phyloP scores from a whole-genome alignment of 2,888 invertebrate species.

The Lasioglossum morio region DNA sequence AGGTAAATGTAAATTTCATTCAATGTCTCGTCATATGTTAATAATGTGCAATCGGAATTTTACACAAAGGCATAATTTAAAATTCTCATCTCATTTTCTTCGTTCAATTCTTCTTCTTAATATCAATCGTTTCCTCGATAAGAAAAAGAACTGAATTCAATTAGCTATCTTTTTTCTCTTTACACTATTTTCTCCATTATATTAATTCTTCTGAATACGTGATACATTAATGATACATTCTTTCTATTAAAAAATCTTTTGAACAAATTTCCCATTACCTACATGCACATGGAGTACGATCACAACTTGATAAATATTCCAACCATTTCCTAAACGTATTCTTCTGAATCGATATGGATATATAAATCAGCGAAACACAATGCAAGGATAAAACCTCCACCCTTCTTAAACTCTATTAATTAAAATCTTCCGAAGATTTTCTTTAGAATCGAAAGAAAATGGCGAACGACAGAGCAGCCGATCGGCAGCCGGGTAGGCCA shows the following conservation, averaged over 20 bases:
- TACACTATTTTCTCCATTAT: background rate
- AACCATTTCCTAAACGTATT: background rate
- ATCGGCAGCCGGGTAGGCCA: constrained; percentile 36
- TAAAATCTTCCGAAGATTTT: background rate
- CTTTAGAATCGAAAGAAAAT: background rate
- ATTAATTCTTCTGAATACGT: background rate
- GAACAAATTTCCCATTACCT: background rate
- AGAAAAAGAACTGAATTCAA: background rate
- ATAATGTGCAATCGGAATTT: background rate
- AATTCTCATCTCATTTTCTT: background rate
- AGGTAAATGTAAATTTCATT: background rate
- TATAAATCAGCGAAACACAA: background rate
- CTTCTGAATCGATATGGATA: background rate
- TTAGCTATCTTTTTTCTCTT: background rate
- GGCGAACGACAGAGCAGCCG: background rate
- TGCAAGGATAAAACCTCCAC: background rate
- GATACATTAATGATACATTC: background rate
- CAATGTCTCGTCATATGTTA: background rate
- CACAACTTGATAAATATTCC: background rate
- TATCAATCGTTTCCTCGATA: background rate
- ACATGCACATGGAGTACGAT: background rate
- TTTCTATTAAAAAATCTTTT: background rate
- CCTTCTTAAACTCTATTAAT: background rate
- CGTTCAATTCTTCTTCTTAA: background rate
- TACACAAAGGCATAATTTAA: background rate